Evolutionary conservation across 2,113 vertebrate species (phyloP).

Genomic region (Saimiri boliviensis): DNA sequence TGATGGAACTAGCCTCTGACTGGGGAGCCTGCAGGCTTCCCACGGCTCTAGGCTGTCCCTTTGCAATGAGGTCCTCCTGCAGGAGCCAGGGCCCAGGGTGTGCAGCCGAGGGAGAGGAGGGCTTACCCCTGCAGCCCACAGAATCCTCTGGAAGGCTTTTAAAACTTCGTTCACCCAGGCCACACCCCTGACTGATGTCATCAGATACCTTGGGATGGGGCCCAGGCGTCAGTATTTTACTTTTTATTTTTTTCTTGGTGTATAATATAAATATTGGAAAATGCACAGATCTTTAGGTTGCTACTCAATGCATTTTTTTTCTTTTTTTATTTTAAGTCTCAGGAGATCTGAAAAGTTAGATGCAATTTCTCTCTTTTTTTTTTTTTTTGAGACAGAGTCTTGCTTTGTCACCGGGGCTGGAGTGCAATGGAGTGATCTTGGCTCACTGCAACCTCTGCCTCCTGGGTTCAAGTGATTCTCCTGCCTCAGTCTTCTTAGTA

Average conservation of each 20-base stretch:
- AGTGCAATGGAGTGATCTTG: too few species aligned
- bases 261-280: background rate
- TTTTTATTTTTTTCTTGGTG: background rate
- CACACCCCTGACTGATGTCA: background rate
- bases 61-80: background rate
- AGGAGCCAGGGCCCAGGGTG: background rate
- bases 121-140: background rate
- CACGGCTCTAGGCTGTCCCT: background rate
- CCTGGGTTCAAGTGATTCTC: too few species aligned
- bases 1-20: background rate
- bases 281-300: background rate
- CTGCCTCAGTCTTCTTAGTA: too few species aligned
- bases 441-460: too few species aligned
- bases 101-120: too few species aligned
- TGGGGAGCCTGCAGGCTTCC: background rate
- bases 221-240: background rate
- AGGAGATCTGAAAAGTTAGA: too few species aligned
- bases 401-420: too few species aligned
- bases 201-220: too few species aligned
- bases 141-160: background rate
- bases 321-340: too few species aligned
- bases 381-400: too few species aligned
- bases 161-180: background rate
- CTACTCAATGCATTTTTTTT: background rate
- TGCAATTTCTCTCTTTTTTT: too few species aligned